Conservation (phyloP, 2,888 invertebrate genomes). For the Salticus scenicus region DNA sequence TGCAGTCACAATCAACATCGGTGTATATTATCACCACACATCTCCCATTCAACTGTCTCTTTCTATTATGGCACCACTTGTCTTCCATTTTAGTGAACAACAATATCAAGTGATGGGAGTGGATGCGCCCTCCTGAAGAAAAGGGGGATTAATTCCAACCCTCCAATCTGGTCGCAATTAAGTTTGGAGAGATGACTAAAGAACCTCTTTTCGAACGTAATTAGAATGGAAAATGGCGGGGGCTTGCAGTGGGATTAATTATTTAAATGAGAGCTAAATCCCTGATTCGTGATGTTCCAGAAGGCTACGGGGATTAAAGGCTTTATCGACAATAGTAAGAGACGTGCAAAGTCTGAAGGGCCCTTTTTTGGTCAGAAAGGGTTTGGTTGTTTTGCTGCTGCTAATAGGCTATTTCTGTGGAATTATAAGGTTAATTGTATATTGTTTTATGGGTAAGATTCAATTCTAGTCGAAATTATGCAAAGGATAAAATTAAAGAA, state of each 20-base stretch:
- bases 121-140: conserved; percentile 15
- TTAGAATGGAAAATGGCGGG: conserved; percentile 34
- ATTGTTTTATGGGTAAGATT: neutral
- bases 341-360: neutral
- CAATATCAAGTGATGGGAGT: conserved; percentile 18
- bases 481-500: too few species aligned
- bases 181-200: conserved; percentile 28
- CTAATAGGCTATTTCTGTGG: neutral
- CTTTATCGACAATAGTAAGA: conserved; percentile 13
- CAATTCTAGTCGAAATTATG: too few species aligned
- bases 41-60: neutral
- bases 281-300: conserved; percentile 55
- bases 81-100: conserved; percentile 28
- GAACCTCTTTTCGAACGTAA: conserved; percentile 32
- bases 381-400: neutral
- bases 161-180: conserved; percentile 61
- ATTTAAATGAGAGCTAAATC: conserved; percentile 68
- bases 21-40: neutral
- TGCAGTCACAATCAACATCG: conserved; percentile 6
- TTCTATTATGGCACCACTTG: conserved; percentile 10
- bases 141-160: conserved; percentile 20
- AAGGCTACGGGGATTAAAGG: conserved; percentile 44
- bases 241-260: conserved; percentile 57
- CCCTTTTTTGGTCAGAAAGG: neutral
- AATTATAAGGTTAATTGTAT: neutral